phyloP scores from a whole-genome alignment of 2,113 vertebrate species.

The Cinclus cinclus region DNA sequence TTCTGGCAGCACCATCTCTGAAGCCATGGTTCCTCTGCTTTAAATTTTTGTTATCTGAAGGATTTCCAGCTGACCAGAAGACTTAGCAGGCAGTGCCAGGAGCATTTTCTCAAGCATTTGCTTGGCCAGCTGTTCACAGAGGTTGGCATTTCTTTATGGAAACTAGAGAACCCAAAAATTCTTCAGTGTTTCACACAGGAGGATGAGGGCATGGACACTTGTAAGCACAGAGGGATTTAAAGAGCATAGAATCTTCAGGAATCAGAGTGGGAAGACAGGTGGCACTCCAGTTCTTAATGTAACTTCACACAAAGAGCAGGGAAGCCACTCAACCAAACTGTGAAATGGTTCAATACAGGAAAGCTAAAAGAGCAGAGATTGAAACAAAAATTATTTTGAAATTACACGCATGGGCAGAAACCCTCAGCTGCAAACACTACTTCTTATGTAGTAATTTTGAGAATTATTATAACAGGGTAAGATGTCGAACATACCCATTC shows the following conservation, averaged over 20 bases:
- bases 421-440: background rate
- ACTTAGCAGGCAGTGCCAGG: background rate
- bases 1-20: background rate
- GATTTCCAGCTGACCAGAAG: background rate
- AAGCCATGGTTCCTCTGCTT: background rate
- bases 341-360: background rate
- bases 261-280: background rate
- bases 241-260: background rate
- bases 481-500: slow-evolving; percentile 3
- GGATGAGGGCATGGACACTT: background rate
- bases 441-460: slow-evolving; percentile 34
- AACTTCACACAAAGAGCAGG: background rate
- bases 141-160: background rate
- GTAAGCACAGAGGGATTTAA: background rate
- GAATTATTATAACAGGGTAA: slow-evolving; percentile 8
- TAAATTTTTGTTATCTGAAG: background rate
- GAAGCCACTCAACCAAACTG: background rate
- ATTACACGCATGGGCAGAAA: background rate
- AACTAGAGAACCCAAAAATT: background rate
- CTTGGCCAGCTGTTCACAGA: background rate
- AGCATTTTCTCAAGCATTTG: background rate
- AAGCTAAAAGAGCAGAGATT: background rate
- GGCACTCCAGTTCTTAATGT: background rate
- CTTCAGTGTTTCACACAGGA: background rate
- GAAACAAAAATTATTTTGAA: background rate